Evolutionary conservation across 2,888 invertebrate genomes (phyloP).

Genomic region (Strigamia maritima): DNA sequence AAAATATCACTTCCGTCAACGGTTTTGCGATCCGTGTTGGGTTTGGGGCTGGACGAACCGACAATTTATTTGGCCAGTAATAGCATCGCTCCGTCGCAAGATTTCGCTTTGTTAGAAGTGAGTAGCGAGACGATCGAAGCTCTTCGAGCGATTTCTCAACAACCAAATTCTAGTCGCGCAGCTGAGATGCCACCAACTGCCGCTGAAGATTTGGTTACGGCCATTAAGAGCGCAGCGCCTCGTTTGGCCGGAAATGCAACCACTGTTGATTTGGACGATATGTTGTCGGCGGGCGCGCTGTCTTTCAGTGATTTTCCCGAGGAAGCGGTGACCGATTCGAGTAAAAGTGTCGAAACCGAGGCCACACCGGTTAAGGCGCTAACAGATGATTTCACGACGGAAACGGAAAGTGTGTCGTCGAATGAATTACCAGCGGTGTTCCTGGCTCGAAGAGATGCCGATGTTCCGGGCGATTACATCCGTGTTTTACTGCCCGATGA

Average conservation of each 20-base stretch:
- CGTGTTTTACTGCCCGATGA: slow-evolving; percentile 36
- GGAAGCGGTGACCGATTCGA: background rate
- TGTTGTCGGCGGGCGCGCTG: background rate
- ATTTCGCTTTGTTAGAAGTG: background rate
- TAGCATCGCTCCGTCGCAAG: slow-evolving; percentile 35
- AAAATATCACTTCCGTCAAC: slow-evolving; percentile 20
- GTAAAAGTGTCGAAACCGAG: background rate
- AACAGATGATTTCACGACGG: background rate
- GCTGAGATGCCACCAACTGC: slow-evolving; percentile 33
- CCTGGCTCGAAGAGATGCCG: slow-evolving; percentile 33
- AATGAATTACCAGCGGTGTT: slow-evolving; percentile 32
- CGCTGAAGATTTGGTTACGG: slow-evolving; percentile 37
- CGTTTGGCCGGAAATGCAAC: background rate
- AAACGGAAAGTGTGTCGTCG: background rate
- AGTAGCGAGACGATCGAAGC: background rate
- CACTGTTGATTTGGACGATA: background rate
- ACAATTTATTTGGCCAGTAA: slow-evolving; percentile 29
- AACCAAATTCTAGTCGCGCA: slow-evolving; percentile 8
- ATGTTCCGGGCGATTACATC: slow-evolving; percentile 36
- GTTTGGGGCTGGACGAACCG: slow-evolving; percentile 26
- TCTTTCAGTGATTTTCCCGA: background rate
- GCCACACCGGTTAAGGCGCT: background rate
- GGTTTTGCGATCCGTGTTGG: slow-evolving; percentile 17
- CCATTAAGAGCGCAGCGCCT: slow-evolving; percentile 35
- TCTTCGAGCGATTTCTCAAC: background rate